Base-by-base conservation (phyloP, 1,140 invertebrate species). In the Akabosia matsudoensis region DNA sequence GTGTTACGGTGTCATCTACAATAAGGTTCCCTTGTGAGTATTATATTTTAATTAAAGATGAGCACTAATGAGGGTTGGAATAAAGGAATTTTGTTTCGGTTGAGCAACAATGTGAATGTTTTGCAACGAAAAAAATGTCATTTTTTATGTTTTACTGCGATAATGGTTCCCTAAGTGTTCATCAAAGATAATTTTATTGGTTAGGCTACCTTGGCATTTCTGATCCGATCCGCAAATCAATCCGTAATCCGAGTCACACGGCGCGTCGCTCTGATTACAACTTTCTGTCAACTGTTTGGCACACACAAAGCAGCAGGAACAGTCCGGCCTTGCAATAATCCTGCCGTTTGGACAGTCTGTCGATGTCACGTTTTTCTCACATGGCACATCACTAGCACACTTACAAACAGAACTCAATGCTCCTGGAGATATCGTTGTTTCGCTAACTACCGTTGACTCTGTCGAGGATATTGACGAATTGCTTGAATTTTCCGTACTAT, bases 281-380 rank as follows among this genome's bases (percentile, higher is more conserved):
- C 37, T 51, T 52, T 81, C 82, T 18, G 76, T 79, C 37, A 81
- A 78, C 70, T 82, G 82, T 79, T 81, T 80, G 78, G 82, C 82
- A 82, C 82, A 82, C 33, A 82, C 80, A 64, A 77, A 80, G 71
- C 82, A 82, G 73, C 82, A 82, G 18, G 73, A 34, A 72, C 82
- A 82, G 70, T 82, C 82, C 33, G 26, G 74, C 51, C 81, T 33
- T 4, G 73, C 13, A 56, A 82, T 82, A 18, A 82, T 73, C 37
- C 81, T 77, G 51, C 81, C 81, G 72, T 76, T 80, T 1, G 77
- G 77, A 77, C 81, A 82, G 30, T 79, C 78, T 1, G 73, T 31
- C 22, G 79, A 77, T 10, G 81, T 82, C 24, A 74, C 22, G 72
- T 79, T 82, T 74, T 76, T 76, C 75, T 75, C 79, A 79, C 81